Conservation (phyloP, 1,140 invertebrate species). For the Drosophila rufa region DNA sequence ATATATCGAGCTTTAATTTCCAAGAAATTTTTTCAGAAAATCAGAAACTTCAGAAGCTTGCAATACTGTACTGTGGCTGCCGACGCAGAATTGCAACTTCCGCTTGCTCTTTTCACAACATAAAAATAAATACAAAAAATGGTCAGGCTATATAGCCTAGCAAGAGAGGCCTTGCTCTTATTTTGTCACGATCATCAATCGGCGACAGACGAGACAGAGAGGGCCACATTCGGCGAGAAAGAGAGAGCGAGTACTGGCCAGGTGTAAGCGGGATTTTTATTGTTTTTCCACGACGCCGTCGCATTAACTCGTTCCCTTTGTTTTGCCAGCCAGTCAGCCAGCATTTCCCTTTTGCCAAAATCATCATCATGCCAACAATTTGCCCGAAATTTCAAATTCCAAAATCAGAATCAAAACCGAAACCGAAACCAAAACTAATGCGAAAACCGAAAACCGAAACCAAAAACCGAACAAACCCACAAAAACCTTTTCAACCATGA, state of each 20-base stretch:
- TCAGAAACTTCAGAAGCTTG: background rate
- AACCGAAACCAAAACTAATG: conserved; percentile 28
- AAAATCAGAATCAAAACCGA: conserved; percentile 30
- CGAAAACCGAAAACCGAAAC: conserved; percentile 21
- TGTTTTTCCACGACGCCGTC: conserved; percentile 34
- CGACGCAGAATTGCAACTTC: conserved; percentile 39
- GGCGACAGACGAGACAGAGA: conserved; percentile 11
- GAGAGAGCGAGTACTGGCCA: conserved; percentile 36
- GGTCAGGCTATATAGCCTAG: background rate
- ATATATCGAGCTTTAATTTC: background rate
- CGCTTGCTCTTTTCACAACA: conserved; percentile 32
- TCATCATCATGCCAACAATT: conserved; percentile 45
- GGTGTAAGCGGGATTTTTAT: conserved; percentile 62
- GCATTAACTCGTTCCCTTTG: conserved; percentile 71
- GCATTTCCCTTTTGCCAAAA: conserved; percentile 55
- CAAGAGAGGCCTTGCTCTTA: conserved; percentile 1
- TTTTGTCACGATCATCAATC: conserved; percentile 41
- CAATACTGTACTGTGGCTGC: background rate
- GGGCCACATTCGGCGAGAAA: background rate
- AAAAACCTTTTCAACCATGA: conserved; percentile 22
- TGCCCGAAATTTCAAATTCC: conserved; percentile 11
- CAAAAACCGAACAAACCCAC: conserved; percentile 29
- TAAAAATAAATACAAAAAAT: background rate
- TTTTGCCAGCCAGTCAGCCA: conserved; percentile 27
- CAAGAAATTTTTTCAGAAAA: background rate